Evolutionary conservation across 2,113 vertebrate genomes (phyloP), one percentile per base, ranked within the genome.

Genomic region (Cygnus buccinator): DNA sequence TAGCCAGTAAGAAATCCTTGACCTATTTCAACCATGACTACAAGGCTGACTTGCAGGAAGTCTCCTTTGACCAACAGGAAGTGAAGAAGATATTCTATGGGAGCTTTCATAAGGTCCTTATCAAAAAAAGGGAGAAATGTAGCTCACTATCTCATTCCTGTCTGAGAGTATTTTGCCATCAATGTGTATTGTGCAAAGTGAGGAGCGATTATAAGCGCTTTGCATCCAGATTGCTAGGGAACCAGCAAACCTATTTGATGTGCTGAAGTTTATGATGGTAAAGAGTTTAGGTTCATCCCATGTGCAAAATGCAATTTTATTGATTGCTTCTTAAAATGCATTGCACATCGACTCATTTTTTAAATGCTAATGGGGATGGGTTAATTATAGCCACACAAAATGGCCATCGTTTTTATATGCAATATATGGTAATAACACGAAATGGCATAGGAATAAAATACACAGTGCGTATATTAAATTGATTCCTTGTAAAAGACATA

Each of bases 91-190:
- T 99, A 41, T 99, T 99, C 98, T 99, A 99, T 29, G 99, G 99
- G 73, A 99, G 99, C 84, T 99, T 99, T 93, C 99, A 99, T 92
- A 99, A 99, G 99, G 99, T 99, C 67, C 89, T 93, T 96, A 81
- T 85, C 74, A 61, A 67, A 46, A 46, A 89, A 43, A 71, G 76
- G 76, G 75, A 90, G 79, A 86, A 92, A 65, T 6, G 72, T 72
- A 61, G 28, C 74, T 92, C 74, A 43, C 0, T 2, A 14, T 66
- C 44, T 79, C 62, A 19, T 33, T 44, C 58, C 71, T 43, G 16
- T 67, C 44, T 66, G 73, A 70, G 66, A 73, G 4, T 54, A 11
- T 63, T 68, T 10, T 88, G 78, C 31, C 78, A 74, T 65, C 52
- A 62, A 3, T 63, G 48, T 41, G 35, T 68, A 16, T 52, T 41